Conservation (phyloP, 2,797 vertebrate species). For the Salarias fasciatus region DNA sequence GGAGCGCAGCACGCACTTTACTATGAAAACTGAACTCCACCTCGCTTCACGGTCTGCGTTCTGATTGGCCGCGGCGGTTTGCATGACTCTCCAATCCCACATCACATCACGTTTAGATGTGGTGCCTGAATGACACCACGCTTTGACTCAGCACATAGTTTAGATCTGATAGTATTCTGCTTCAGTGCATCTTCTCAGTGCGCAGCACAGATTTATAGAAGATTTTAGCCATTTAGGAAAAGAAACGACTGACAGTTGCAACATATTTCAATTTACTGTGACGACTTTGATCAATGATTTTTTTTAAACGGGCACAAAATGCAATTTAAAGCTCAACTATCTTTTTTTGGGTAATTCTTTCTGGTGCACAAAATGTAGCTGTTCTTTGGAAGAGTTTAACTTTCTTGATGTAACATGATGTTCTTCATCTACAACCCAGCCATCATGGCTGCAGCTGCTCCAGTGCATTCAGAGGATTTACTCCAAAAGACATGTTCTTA, state of each 20-base stretch:
- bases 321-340: no score
- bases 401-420: neutral
- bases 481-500: neutral
- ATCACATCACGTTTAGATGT: constrained; percentile 10
- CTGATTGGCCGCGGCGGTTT: constrained; percentile 68
- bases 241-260: no score
- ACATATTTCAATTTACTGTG: no score
- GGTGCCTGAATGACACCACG: neutral
- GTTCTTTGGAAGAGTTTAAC: neutral
- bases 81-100: constrained; percentile 51
- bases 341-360: no score
- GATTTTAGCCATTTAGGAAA: no score
- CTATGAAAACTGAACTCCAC: constrained; percentile 58
- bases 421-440: no score
- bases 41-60: constrained; percentile 19
- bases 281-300: no score
- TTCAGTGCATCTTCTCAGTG: no score
- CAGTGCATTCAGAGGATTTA: neutral
- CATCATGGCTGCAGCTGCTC: neutral
- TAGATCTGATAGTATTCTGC: neutral
- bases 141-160: neutral
- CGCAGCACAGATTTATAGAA: no score
- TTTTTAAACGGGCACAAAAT: no score
- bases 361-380: neutral
- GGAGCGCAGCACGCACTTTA: constrained; percentile 42